Evolutionary conservation across 2,113 vertebrate genomes (phyloP).

Genomic region (Sinosuthora webbiana): DNA sequence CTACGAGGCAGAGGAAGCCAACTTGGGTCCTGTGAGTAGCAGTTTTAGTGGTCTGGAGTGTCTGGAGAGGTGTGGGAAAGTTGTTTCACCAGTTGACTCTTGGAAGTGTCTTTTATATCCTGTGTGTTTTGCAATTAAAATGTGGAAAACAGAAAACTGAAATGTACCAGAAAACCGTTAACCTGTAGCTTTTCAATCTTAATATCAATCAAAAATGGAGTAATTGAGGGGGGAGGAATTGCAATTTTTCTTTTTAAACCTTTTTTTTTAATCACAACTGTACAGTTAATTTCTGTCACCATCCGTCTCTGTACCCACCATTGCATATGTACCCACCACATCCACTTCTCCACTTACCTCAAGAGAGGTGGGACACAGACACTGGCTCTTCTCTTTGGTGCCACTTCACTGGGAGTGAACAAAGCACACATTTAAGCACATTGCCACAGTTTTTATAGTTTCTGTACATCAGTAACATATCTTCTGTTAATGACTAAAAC

Average conservation of each 20-base stretch:
- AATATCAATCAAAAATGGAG: not conserved
- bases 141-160: not conserved
- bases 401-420: not conserved
- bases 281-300: not conserved
- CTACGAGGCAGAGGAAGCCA: slow-evolving; percentile 91
- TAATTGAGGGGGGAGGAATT: not conserved
- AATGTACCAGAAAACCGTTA: not conserved
- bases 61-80: not conserved
- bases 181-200: not conserved
- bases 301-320: not conserved
- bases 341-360: not conserved
- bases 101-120: not conserved
- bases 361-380: not conserved
- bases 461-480: not conserved
- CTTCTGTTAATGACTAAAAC: not conserved
- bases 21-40: slow-evolving; percentile 88
- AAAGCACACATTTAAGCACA: not conserved
- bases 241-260: not conserved
- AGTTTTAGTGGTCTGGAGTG: not conserved
- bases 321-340: accelerated
- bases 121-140: not conserved
- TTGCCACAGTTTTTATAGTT: not conserved
- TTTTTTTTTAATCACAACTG: not conserved
- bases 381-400: not conserved
- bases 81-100: not conserved